Conservation (phyloP, 1,140 invertebrate species). For the Drosophila tristis region DNA sequence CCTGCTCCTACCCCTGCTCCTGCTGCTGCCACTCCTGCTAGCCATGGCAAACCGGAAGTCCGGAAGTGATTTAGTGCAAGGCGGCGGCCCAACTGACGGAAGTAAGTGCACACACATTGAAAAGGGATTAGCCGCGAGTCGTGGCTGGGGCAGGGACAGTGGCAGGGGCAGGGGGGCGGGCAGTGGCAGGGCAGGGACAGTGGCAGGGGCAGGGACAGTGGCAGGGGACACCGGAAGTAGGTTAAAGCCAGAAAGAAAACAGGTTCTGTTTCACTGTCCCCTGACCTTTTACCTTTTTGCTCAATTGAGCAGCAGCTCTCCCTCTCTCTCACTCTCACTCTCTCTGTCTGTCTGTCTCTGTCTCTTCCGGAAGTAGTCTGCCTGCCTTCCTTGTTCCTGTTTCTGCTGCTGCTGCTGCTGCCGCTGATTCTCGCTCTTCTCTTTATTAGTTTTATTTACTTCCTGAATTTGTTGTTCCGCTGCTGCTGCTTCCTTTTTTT, state of each 20-base stretch:
- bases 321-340: constrained; percentile 9
- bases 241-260: constrained; percentile 52
- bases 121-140: constrained; percentile 61
- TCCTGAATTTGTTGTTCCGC: constrained; percentile 52
- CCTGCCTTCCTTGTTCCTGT: constrained; percentile 39
- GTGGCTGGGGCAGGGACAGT: constrained; percentile 1
- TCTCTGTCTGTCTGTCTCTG: neutral
- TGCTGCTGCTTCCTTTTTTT: constrained; percentile 4
- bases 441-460: constrained; percentile 81
- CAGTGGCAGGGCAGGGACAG: constrained; percentile 1
- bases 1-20: constrained; percentile 51
- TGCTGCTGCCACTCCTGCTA: constrained; percentile 59
- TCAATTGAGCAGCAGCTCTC: constrained; percentile 40
- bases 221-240: constrained; percentile 53
- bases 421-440: constrained; percentile 7
- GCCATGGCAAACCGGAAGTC: constrained; percentile 69
- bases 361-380: constrained; percentile 59
- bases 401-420: constrained; percentile 2
- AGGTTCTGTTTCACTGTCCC: constrained; percentile 42
- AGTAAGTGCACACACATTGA: constrained; percentile 58
- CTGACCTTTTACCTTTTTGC: constrained; percentile 68
- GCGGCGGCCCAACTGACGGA: constrained; percentile 56
- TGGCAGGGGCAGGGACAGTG: neutral
- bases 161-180: no score
- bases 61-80: constrained; percentile 80